Base-by-base conservation (phyloP, 2,888 invertebrate genomes). In the Eucera pruinosa region DNA sequence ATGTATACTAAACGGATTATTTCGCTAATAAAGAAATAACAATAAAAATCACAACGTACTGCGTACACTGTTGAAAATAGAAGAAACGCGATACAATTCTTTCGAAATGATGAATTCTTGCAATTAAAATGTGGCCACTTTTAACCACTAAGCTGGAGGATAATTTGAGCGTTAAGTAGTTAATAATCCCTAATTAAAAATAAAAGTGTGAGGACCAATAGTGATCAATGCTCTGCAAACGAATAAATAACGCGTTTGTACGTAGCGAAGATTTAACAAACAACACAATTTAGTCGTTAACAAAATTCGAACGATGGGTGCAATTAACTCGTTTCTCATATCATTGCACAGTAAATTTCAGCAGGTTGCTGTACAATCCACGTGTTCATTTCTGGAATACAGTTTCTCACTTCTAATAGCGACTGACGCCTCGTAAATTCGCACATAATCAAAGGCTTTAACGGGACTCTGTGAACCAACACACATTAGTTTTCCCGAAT, bases 341-440 rank as follows among this genome's bases (percentile, higher is more conserved):
- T 43, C 43, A 18, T 57, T n/a, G 3, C 23, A 9, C 41, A 27
- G 41, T 36, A 27, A 58, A 45, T 58, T 45, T 58, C 45, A n/a
- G n/a, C n/a, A n/a, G n/a, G n/a, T 13, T 30, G 5, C n/a, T 45
- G 43, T 30, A 43, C 30, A 18, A 27, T 30, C 30, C 30, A 0
- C 6, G 30, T 18, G 30, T 33, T 60, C 11, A 30, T 60, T 45
- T 33, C 15, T 57, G 2, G 9, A 41, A 11, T 25, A 30, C 33
- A 45, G 7, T 20, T 30, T 15, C 20, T 45, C 60, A 7, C 15
- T 64, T 64, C 41, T 23, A 62, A 39, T 48, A 39, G 25, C 2
- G 9, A 13, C 48, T 6, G 48, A 48, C 62, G 27, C 33, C 27
- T 41, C 64, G n/a, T 52, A 41, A 64, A 64, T 64, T 41, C 30